phyloP scores from a whole-genome alignment of 2,888 invertebrate species.

The Melanchra persicariae region DNA sequence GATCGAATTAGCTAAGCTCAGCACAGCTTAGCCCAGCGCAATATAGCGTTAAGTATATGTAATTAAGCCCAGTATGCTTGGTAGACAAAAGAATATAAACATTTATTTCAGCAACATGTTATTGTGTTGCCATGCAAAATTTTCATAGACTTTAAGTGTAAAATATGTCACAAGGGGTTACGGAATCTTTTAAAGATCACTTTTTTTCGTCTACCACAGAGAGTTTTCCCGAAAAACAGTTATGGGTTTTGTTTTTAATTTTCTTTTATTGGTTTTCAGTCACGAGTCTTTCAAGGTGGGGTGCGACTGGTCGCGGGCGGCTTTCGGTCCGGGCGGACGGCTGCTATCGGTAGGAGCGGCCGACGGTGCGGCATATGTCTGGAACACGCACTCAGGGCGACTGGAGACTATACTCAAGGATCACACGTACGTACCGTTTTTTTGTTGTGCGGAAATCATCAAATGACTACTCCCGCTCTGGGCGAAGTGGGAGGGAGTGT shows the following conservation, averaged over 20 bases:
- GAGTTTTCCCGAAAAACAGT: not conserved
- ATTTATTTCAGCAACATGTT: not conserved
- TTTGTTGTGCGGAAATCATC: too few species aligned
- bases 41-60: not conserved
- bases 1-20: not conserved
- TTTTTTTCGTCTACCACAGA: not conserved
- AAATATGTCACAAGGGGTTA: too few species aligned
- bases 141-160: too few species aligned
- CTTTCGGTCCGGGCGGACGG: constrained; percentile 97
- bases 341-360: constrained; percentile 97
- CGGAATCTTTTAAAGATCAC: not conserved
- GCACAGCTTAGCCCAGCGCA: not conserved
- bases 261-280: constrained; percentile 86
- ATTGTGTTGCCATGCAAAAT: too few species aligned
- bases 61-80: too few species aligned
- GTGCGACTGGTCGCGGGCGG: constrained; percentile 98
- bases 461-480: too few species aligned
- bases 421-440: constrained; percentile 92
- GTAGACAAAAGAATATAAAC: too few species aligned
- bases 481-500: too few species aligned
- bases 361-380: constrained; percentile 97
- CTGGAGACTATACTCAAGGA: constrained; percentile 95
- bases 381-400: constrained; percentile 95
- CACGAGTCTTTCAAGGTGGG: constrained; percentile 98
- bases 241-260: not conserved